Conservation (phyloP, 2,113 vertebrate species). For the Centropus unirufus region DNA sequence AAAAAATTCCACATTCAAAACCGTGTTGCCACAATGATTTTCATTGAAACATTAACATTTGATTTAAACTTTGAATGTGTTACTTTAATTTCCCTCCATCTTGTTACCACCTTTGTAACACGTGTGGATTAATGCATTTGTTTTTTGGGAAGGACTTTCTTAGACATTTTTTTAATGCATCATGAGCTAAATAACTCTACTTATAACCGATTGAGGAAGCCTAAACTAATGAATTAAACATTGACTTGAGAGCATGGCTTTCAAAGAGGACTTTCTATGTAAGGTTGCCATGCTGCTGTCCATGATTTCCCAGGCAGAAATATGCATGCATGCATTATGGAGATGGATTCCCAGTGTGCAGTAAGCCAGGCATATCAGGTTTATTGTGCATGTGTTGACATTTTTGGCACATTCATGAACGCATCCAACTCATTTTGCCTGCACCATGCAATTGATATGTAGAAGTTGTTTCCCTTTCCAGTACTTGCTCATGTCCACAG, state of each 20-base stretch:
- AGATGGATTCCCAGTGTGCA: constrained; percentile 68
- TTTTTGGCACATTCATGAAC: constrained; percentile 53
- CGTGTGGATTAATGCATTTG: neutral
- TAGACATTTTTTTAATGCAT: neutral
- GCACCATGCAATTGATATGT: neutral
- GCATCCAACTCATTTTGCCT: neutral
- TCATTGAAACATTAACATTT: neutral
- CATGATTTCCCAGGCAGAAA: constrained; percentile 68
- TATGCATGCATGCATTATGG: constrained; percentile 64
- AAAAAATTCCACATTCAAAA: neutral
- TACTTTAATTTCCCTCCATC: neutral
- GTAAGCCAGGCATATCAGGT: constrained; percentile 63
- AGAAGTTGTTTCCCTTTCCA: neutral
- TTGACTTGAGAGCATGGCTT: constrained; percentile 38
- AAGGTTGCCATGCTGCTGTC: constrained; percentile 62
- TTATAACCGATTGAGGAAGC: neutral
- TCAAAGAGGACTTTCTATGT: constrained; percentile 57
- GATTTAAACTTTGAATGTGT: neutral
- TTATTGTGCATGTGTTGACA: constrained; percentile 55
- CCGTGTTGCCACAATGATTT: neutral
- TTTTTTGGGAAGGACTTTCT: neutral
- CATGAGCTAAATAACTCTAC: neutral
- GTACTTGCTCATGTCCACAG: neutral
- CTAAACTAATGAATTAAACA: constrained; percentile 65
- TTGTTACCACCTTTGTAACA: neutral